Evolutionary conservation across 2,888 invertebrate species (phyloP), one percentile per base, ranked within the genome.

Genomic region (Hemaris fuciformis): DNA sequence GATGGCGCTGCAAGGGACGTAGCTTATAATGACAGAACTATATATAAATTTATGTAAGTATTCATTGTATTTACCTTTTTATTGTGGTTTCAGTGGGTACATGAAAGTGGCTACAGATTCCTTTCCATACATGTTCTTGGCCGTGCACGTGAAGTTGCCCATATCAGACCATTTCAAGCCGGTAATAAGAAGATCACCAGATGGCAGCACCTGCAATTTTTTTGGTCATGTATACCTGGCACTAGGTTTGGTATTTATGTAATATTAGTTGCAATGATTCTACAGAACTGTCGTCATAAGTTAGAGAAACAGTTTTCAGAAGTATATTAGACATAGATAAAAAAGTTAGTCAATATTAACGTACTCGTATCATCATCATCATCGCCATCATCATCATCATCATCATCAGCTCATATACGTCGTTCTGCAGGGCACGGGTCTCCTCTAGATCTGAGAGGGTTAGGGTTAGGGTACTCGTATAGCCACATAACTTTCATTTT

Each of bases 121-220:
- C 66, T 94, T 93, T 3, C 95, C 96, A 15, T 93, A 86, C 15
- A 88, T 79, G 74, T 96, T 96, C 69, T 94, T 94, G 0, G 95
- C 96, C 13, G 94, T 89, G 80, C 98, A 98, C 0, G 93, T 95
- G 83, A 95, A 98, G 20, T 93, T 93, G 4, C 98, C 98, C 97
- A 98, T 97, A 73, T 97, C 96, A 8, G 92, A 85, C 96, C 97
- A 98, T 45, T 90, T 89, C 6, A 98, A 90, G 10, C 94, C 90
- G 20, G 93, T 87, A 71, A 98, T 96, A 43, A 96, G 78, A 25
- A 98, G 89, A 72, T 96, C 96, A 0, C 98, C 98, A 72, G 95
- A 95, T 3, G 94, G 93, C 64, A 96, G 88, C 64, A 95, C 85
- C 94, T 94, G 79, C n/a, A 66, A 61, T 10, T 13, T 56, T 25